Evolutionary conservation across 2,888 invertebrate genomes (phyloP).

Genomic region (Eupithecia centaureata): DNA sequence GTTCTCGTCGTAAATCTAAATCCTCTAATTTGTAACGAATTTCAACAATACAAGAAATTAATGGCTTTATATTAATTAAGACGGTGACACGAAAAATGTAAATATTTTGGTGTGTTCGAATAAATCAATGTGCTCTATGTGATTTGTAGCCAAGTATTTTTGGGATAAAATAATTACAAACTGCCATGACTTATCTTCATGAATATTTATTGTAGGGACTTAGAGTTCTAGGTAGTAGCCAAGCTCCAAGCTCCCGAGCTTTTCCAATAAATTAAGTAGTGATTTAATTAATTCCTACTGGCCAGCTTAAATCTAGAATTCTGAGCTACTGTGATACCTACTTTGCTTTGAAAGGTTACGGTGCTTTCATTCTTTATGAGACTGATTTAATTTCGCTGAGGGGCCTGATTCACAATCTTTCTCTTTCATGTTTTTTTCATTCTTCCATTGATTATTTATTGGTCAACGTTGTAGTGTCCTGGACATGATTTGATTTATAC

Average conservation of each 20-base stretch:
- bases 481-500: slow-evolving; percentile 2
- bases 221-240: slow-evolving; percentile 2
- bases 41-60: slow-evolving; percentile 35
- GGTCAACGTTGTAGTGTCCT: background rate
- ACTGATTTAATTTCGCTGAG: slow-evolving; percentile 4
- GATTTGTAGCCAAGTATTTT: slow-evolving; percentile 28
- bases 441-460: background rate
- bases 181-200: slow-evolving; percentile 10
- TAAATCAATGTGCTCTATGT: slow-evolving; percentile 33
- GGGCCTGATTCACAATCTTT: background rate
- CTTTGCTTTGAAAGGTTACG: background rate
- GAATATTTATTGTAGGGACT: slow-evolving; percentile 3
- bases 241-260: background rate
- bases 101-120: slow-evolving; percentile 21
- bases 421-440: background rate
- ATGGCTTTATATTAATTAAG: slow-evolving; percentile 36
- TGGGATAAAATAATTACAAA: slow-evolving; percentile 19
- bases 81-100: slow-evolving; percentile 31
- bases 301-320: slow-evolving; percentile 6
- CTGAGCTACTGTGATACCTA: background rate
- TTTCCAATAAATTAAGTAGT: slow-evolving; percentile 11
- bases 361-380: background rate
- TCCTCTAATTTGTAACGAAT: slow-evolving; percentile 33
- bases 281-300: slow-evolving; percentile 4
- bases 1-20: slow-evolving; percentile 36